Evolutionary conservation across 2,797 vertebrate genomes (phyloP), one percentile per base, ranked within the genome.

Genomic region (Oreortyx pictus): DNA sequence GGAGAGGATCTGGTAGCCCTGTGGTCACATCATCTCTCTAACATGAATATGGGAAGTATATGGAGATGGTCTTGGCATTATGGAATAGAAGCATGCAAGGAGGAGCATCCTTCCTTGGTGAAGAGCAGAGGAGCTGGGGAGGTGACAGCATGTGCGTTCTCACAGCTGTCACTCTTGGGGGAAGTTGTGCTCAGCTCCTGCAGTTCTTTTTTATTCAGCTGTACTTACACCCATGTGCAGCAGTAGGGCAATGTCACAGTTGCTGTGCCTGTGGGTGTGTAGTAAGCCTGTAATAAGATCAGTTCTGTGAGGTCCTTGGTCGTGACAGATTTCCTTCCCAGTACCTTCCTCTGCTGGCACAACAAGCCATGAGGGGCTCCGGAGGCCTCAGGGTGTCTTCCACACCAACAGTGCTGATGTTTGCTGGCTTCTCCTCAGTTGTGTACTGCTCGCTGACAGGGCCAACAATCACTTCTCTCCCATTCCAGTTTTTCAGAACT

Each of bases 71-170:
- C 31, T 81, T 37, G 29, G 52, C 37, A 1, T 41, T 6, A 0
- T 3, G 13, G 84, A 41, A 15, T 31, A n/a, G 78, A 52, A 82
- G 61, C 64, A 75, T 5, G 0, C 0, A 1, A 33, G 0, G 4
- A 41, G 76, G 52, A 60, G 8, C 1, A 1, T 49, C 70, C 56
- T 39, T 41, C 54, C n/a, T 4, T 4, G 2, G 54, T n/a, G 59
- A 15, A 35, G 29, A 10, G 33, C 31, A 1, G 37, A 37, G 68
- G 59, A 29, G 24, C 47, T 37, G 41, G 9, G 82, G 54, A 24
- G 68, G 41, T 49, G 2, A 13, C 37, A 13, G 75, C 78, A 31
- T 2, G 0, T 61, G 59, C 39, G 29, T 84, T 31, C 56, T 52
- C 65, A 60, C 56, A 70, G 67, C 61, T 39, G 52, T 41, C 3